A percentile compares a stretch with the other conserved stretches of the same genome.
These are phyloP conservation scores for Drosophila murphyi DNA, from an alignment of 1,140 invertebrate species.

Conservation along the genomic window DNA sequence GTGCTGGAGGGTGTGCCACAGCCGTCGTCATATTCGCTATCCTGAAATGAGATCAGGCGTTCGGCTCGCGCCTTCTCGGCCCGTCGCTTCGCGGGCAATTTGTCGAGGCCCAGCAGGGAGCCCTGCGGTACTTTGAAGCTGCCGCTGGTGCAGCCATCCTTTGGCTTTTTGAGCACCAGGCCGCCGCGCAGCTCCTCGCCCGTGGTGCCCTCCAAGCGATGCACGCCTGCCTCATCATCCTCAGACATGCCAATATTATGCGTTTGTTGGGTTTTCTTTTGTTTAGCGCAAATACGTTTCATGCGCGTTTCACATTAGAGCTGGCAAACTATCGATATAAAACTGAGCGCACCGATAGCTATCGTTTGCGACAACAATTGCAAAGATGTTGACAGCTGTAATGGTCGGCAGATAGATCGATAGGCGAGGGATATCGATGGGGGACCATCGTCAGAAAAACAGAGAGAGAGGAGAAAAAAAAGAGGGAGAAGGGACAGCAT, in stretches of 20 bases:
- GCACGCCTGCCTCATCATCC: conserved; percentile 85
- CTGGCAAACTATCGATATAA: conserved; percentile 26
- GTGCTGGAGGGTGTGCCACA: conserved; percentile 69
- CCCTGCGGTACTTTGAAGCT: conserved; percentile 92
- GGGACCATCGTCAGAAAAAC: no score
- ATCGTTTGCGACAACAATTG: neutral
- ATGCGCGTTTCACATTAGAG: conserved; percentile 54
- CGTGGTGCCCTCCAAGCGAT: conserved; percentile 92
- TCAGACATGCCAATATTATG: conserved; percentile 56
- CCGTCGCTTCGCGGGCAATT: conserved; percentile 91
- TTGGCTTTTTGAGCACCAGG: conserved; percentile 93
- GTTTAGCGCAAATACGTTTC: conserved; percentile 44
- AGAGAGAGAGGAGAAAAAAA: no score
- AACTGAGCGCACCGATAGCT: neutral
- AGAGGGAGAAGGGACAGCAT: no score
- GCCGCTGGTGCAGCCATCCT: conserved; percentile 84
- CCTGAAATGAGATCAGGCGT: conserved; percentile 88
- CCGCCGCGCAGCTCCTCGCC: conserved; percentile 88
- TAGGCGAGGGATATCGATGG: no score
- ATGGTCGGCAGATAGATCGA: no score
- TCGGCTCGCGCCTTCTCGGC: conserved; percentile 87
- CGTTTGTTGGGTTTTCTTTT: conserved; percentile 40
- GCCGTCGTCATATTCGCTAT: conserved; percentile 87
- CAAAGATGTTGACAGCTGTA: neutral
- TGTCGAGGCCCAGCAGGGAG: conserved; percentile 94